These are phyloP conservation scores for Penaeus vannamei DNA, from an alignment of 1,140 invertebrate genomes.

Conservation along the genomic window DNA sequence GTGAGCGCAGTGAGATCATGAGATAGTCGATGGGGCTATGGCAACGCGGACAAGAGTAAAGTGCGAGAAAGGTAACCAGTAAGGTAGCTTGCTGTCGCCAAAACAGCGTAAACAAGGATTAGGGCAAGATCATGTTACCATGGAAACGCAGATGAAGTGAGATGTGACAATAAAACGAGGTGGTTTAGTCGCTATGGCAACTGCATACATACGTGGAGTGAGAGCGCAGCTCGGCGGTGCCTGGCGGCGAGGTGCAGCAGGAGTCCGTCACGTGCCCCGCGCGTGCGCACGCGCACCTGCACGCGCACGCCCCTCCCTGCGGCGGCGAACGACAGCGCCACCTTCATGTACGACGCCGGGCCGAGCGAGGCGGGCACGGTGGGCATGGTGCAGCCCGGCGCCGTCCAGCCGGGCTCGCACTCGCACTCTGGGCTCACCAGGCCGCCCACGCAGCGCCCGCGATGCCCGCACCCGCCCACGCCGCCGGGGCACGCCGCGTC, in stretches of 20 bases:
- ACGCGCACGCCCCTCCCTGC: constrained; percentile 7
- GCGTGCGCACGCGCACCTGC: constrained; percentile 35
- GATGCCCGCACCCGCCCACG: constrained; percentile 16
- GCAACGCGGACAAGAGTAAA: no score
- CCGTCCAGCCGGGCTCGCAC: constrained; percentile 48
- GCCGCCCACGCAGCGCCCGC: constrained; percentile 44
- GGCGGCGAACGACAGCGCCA: constrained; percentile 47
- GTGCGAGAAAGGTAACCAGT: no score
- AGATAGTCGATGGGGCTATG: no score
- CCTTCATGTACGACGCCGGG: constrained; percentile 31
- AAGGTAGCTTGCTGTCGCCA: no score
- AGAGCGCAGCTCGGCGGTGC: neutral
- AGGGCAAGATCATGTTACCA: neutral
- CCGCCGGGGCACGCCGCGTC: constrained; percentile 29
- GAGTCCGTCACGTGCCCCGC: neutral
- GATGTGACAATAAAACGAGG: neutral
- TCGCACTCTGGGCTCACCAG: constrained; percentile 33
- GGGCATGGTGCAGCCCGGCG: neutral
- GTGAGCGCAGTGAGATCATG: no score
- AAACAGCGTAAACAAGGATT: no score
- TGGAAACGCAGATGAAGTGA: neutral
- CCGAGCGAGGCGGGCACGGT: constrained; percentile 28
- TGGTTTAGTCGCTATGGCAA: neutral
- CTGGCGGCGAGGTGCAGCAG: constrained; percentile 32
- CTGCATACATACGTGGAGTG: neutral